Conservation (phyloP, 2,113 vertebrate species). For the Platichthys flesus region DNA sequence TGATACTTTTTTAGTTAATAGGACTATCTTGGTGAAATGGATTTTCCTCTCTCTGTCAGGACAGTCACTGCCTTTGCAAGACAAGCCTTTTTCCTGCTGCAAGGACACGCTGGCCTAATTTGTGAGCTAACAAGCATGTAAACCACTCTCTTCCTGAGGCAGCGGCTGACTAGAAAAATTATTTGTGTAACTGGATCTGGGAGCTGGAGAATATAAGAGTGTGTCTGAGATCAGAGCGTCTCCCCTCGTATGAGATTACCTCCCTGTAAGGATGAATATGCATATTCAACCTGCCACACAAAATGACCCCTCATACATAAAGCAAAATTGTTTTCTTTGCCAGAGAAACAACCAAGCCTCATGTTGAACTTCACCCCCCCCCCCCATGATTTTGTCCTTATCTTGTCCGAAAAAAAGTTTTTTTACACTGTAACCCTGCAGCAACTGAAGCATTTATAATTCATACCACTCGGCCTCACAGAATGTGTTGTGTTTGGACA, state of each 20-base stretch:
- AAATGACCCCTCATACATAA: slow-evolving; percentile 6
- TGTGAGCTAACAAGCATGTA: slow-evolving; percentile 77
- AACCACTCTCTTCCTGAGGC: slow-evolving; percentile 69
- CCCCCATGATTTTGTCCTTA: neutral
- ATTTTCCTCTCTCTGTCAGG: slow-evolving; percentile 64
- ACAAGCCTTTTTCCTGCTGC: slow-evolving; percentile 68
- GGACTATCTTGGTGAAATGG: slow-evolving; percentile 57
- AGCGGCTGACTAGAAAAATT: slow-evolving; percentile 40
- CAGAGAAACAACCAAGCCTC: neutral
- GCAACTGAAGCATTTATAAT: slow-evolving; percentile 30
- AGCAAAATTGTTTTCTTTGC: neutral
- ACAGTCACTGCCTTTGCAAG: slow-evolving; percentile 64
- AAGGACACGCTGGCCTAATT: slow-evolving; percentile 82
- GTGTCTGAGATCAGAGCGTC: slow-evolving; percentile 36
- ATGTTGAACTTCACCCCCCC: no score
- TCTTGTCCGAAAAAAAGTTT: neutral
- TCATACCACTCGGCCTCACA: slow-evolving; percentile 26
- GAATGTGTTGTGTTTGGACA: slow-evolving; percentile 25
- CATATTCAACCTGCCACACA: slow-evolving; percentile 33
- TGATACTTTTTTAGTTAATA: slow-evolving; percentile 57
- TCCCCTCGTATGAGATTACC: slow-evolving; percentile 17
- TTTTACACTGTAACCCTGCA: slow-evolving; percentile 21
- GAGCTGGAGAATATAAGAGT: slow-evolving; percentile 26
- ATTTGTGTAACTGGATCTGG: slow-evolving; percentile 52
- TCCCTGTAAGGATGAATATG: slow-evolving; percentile 34